Base-by-base conservation (phyloP, 2,113 vertebrate genomes). In the Labeo catla region DNA sequence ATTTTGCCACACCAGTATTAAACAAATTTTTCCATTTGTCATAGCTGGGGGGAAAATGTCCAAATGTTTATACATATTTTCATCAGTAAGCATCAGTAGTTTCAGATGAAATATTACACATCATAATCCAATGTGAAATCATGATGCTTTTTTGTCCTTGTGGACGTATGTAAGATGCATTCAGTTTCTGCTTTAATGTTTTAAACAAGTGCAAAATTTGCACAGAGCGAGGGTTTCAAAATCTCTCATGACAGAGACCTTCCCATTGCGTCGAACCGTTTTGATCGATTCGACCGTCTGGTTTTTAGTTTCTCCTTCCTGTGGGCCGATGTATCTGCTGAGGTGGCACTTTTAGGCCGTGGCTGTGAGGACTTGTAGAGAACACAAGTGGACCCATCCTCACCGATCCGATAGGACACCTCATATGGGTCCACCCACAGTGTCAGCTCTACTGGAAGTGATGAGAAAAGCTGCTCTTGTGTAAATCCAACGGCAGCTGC, bases 301-400 rank as follows among this genome's bases (percentile, higher is more conserved):
- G 57, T 57, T 87, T 76, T 74, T 47, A 80, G 28, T 76, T 83
- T 59, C 68, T 52, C n/a, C 70, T 74, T 83, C 65, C 66, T 83
- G 63, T 74, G 78, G 63, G 39, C 39, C 47, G 61, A 74, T 74
- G 21, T 23, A 77, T 86, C 84, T 85, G 83, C 34, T 65, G 59
- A 74, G 74, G 47, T 45, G 70, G 21, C 63, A 70, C 8, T 83
- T 63, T 34, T 78, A 34, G 63, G 12, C 16, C 43, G 34, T 13
- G 73, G 65, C 13, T 54, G 49, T 6, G 76, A 74, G 92, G 93
- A 93, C 84, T 96, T 93, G 0, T 96, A 96, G 0, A 97, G 86
- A 12, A 96, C 94, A 34, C 96, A 96, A 90, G 95, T 96, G 90
- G 96, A 97, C 13, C 96, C 96, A 0, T 97, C 95, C 86, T 97